Percentiles rank a stretch among this genome's conserved stretches.
Evolutionary conservation across 2,797 vertebrate species (phyloP).

Genomic region (Tragopan temminckii): DNA sequence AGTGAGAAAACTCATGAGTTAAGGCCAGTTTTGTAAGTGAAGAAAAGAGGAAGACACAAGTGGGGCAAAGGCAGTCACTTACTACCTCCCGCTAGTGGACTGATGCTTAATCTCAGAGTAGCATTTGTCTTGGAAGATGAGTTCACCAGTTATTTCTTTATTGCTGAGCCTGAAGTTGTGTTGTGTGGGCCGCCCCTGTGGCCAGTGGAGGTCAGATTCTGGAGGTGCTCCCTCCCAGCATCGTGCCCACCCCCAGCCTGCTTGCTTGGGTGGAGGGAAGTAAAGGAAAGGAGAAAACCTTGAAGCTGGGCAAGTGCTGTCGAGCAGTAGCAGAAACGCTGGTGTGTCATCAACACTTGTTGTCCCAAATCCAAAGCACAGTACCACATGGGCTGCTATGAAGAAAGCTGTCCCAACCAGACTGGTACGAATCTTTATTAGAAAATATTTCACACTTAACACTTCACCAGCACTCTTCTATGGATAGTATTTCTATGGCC

Average conservation of each 20-base stretch:
- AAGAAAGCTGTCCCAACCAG: background rate
- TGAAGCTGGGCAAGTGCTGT: accelerated
- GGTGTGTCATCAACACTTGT: accelerated
- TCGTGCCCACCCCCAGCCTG: accelerated
- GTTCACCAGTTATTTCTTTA: background rate
- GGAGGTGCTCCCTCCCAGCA: background rate
- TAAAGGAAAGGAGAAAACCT: background rate
- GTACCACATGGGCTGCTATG: background rate
- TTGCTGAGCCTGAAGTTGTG: background rate
- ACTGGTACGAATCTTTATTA: accelerated
- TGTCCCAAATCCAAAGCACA: background rate
- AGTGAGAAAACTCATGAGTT: accelerated
- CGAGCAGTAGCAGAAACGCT: accelerated
- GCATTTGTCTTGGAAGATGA: background rate
- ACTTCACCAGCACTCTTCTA: background rate
- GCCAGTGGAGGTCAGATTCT: background rate
- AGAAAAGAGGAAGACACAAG: background rate
- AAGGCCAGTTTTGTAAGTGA: background rate
- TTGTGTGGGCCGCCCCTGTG: accelerated
- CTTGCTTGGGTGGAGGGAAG: background rate
- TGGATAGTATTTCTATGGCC: background rate
- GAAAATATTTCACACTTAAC: accelerated
- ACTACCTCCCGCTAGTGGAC: accelerated
- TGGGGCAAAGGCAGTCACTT: background rate
- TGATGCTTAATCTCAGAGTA: background rate